These are phyloP conservation scores for Aphodius granarius DNA, from an alignment of 2,888 invertebrate genomes.

Conservation along the genomic window DNA sequence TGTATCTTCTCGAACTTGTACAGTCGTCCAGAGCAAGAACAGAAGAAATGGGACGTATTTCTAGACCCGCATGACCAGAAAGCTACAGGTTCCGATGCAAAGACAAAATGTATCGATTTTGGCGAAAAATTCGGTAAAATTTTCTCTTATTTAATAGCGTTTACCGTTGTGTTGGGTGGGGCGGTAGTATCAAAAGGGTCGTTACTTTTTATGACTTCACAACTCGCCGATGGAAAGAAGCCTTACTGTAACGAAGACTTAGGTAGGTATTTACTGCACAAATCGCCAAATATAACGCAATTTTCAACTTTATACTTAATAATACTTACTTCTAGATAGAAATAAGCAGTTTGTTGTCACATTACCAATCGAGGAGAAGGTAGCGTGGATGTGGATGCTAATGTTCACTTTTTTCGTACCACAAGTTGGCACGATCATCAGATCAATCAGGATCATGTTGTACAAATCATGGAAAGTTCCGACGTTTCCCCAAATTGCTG, in stretches of 20 bases:
- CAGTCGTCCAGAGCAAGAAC: slow-evolving; percentile 43
- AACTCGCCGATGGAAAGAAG: slow-evolving; percentile 50
- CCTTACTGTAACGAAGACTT: slow-evolving; percentile 62
- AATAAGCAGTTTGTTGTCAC: slow-evolving; percentile 60
- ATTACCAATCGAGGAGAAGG: slow-evolving; percentile 65
- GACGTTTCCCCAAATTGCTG: slow-evolving; percentile 56
- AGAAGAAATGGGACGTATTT: slow-evolving; percentile 79
- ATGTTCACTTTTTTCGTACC: slow-evolving; percentile 76
- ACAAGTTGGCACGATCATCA: slow-evolving; percentile 72
- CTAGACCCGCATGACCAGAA: slow-evolving; percentile 70
- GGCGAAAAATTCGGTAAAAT: slow-evolving; percentile 68
- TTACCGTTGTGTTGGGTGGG: slow-evolving; percentile 64
- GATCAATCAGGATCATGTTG: slow-evolving; percentile 69
- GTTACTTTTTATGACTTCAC: slow-evolving; percentile 73
- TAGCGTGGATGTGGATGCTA: slow-evolving; percentile 80
- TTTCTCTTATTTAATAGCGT: slow-evolving; percentile 69
- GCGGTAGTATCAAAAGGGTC: slow-evolving; percentile 75
- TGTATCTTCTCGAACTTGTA: no score
- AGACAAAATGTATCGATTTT: slow-evolving; percentile 62
- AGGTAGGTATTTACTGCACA: slow-evolving; percentile 43
- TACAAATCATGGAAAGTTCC: slow-evolving; percentile 72
- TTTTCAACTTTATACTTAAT: slow-evolving; percentile 1
- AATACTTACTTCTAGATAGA: slow-evolving; percentile 16
- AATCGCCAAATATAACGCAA: neutral
- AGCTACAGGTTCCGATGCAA: slow-evolving; percentile 69